Evolutionary conservation across 2,888 invertebrate genomes (phyloP).

Genomic region (Malachius bipustulatus): DNA sequence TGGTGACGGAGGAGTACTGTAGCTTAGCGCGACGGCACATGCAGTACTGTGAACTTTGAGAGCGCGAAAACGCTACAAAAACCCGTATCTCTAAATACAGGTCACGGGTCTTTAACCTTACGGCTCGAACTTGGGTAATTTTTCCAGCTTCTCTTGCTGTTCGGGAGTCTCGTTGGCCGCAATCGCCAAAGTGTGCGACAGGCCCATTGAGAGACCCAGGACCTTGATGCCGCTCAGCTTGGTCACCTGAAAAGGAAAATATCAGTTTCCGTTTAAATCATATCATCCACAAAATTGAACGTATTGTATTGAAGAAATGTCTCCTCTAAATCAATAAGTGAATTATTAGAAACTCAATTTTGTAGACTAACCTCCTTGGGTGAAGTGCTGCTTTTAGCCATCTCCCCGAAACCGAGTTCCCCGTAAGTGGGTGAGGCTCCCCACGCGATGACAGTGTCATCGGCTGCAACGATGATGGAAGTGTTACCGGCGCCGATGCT

Average conservation of each 20-base stretch:
- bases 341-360: not conserved
- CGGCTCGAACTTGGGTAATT: conserved; percentile 42
- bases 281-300: too few relatives aligned
- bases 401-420: conserved; percentile 84
- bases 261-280: too few relatives aligned
- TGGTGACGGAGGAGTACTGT: too few relatives aligned
- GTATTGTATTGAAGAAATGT: too few relatives aligned
- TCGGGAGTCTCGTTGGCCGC: conserved; percentile 52
- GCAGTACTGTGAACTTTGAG: too few relatives aligned
- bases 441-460: conserved; percentile 84
- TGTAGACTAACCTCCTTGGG: conserved; percentile 66
- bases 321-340: too few relatives aligned
- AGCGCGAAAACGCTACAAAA: too few relatives aligned
- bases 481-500: conserved; percentile 74
- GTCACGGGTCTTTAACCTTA: too few relatives aligned
- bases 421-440: conserved; percentile 91
- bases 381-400: conserved; percentile 73
- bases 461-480: conserved; percentile 77
- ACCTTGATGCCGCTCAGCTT: conserved; percentile 65
- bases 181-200: conserved; percentile 69
- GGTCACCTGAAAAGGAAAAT: conserved; percentile 33
- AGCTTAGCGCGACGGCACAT: too few relatives aligned
- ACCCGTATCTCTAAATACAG: too few relatives aligned
- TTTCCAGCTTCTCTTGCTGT: conserved; percentile 47
- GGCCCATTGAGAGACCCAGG: conserved; percentile 70